Evolutionary conservation across 2,797 vertebrate genomes (phyloP), one percentile per base, ranked within the genome.

Genomic region (Mormyrops attenuatus): DNA sequence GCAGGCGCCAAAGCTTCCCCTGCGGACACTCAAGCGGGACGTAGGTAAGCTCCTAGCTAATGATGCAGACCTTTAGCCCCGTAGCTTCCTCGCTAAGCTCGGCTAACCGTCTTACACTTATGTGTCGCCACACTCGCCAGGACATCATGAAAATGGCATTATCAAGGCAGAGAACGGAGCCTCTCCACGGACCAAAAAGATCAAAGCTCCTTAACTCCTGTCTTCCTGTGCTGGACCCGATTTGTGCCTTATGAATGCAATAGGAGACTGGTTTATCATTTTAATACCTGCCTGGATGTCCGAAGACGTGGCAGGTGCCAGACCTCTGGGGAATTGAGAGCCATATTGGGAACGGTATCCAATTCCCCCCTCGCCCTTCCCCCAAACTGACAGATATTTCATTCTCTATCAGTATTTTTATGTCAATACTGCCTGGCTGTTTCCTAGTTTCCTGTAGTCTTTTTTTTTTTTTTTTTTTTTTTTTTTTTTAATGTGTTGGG

Each of bases 161-260:
- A 95, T 99, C 88, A 99, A 98, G 94, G 96, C 97, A 0, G 98
- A 99, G 95, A 99, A 99, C 0, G 98, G 98, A 92, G 96, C 97
- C 80, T 99, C 98, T 3, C 97, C 97, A 3, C 96, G 98, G 92
- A 97, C 95, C 95, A 99, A 98, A 96, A 99, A 99, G 93, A 96
- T 98, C 91, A 99, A 99, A 92, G 96, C 97, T 1, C 97, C 97
- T 0, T 99, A 98, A 96, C 92, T 91, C 92, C 92, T 50, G 84
- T 57, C 89, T 90, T 93, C 93, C 80, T 92, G 92, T 91, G 90
- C 90, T 91, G 93, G 92, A 95, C 69, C 49, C 7, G 89, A 90
- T 91, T 60, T 91, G 77, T 93, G 90, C 92, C 90, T 93, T 89
- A 66, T 88, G 91, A 91, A 91, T 91, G 52, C 91, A 90, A 77